These are phyloP conservation scores for Orientallactaga sibirica DNA, from an alignment of 2,797 vertebrate genomes.

Conservation along the genomic window DNA sequence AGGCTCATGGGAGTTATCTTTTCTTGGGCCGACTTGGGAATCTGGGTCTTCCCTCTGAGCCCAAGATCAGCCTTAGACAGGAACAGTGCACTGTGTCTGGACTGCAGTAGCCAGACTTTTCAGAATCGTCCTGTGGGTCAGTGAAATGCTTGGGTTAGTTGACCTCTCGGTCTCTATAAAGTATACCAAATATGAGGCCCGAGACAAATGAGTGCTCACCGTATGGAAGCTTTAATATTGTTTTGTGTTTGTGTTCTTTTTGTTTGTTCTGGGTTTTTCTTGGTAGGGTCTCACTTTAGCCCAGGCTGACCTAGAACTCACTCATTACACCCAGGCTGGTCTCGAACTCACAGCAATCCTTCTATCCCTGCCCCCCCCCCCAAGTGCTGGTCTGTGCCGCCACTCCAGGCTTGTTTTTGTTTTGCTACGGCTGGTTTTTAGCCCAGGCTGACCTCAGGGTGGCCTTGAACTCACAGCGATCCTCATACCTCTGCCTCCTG, in stretches of 20 bases:
- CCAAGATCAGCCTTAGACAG: not conserved
- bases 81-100: not conserved
- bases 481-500: not conserved
- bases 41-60: not conserved
- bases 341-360: too few species aligned
- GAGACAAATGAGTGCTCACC: not conserved
- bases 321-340: too few species aligned
- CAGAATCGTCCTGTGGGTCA: not conserved
- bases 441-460: not conserved
- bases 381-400: too few species aligned
- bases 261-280: not conserved
- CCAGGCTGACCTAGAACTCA: not conserved
- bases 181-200: not conserved
- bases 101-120: not conserved
- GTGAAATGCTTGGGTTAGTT: not conserved
- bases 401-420: not conserved
- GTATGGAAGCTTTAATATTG: not conserved
- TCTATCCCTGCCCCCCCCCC: too few species aligned
- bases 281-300: not conserved
- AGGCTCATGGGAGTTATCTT: constrained; percentile 1
- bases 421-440: not conserved
- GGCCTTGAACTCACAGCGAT: too few species aligned
- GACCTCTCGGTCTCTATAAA: not conserved
- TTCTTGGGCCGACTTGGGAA: not conserved
- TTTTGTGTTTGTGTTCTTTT: not conserved